phyloP scores from a whole-genome alignment of 1,140 invertebrate species.

The Heterodera schachtii region DNA sequence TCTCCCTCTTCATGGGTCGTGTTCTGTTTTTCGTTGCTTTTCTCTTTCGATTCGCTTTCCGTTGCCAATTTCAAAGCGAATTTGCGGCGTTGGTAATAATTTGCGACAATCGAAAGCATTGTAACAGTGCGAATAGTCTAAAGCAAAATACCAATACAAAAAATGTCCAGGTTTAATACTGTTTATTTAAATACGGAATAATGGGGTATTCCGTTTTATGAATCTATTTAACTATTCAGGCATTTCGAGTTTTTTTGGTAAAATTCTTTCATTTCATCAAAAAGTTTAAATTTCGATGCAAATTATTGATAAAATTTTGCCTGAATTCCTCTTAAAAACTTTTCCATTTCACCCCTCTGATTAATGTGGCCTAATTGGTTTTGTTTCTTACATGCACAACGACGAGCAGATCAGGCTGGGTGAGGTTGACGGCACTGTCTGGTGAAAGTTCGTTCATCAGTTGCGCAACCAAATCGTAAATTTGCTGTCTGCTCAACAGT shows the following conservation, averaged over 20 bases:
- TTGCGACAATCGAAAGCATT: conserved; percentile 20
- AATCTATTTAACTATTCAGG: no score
- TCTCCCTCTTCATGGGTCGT: not conserved
- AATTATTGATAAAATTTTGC: no score
- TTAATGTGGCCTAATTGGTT: no score
- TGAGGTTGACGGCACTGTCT: conserved; percentile 18
- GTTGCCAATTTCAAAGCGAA: conserved; percentile 9
- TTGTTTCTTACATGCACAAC: conserved; percentile 19
- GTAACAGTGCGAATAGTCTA: conserved; percentile 26
- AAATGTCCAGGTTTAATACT: not conserved
- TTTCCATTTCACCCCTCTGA: no score
- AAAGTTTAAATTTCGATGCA: no score
- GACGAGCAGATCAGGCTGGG: conserved; percentile 18
- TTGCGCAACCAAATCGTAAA: conserved; percentile 10
- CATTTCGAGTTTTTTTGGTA: no score
- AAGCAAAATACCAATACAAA: not conserved
- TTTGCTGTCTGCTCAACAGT: conserved; percentile 13
- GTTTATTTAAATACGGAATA: no score
- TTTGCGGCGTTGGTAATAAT: conserved; percentile 13
- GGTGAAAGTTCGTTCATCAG: conserved; percentile 14
- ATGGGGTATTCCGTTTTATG: no score
- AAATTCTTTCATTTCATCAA: no score
- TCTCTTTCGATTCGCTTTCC: not conserved
- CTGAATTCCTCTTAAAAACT: no score
- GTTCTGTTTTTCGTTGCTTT: not conserved